A percentile compares a stretch with the other conserved stretches of the same genome.
These are phyloP conservation scores for Rhizoglyphus robini DNA, from an alignment of 1,140 invertebrate species.

Conservation along the genomic window DNA sequence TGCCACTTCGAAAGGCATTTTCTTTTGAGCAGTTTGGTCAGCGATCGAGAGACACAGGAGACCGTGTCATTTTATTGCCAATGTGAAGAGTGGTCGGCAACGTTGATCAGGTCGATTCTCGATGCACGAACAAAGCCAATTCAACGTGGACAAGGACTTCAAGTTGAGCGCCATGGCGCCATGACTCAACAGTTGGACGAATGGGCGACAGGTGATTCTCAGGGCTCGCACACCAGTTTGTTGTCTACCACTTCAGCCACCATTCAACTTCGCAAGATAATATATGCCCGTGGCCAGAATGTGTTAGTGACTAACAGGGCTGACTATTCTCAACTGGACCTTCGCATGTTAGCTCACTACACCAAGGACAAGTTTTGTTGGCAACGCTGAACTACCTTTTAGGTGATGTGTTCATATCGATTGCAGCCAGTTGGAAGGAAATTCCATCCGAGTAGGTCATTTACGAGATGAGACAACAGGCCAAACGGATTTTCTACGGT, in stretches of 20 bases:
- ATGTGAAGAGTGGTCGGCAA: conserved; percentile 62
- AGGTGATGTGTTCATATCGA: conserved; percentile 70
- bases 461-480: conserved; percentile 58
- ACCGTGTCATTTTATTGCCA: conserved; percentile 61
- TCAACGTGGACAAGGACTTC: conserved; percentile 80
- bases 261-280: conserved; percentile 7
- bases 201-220: no score
- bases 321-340: conserved; percentile 90
- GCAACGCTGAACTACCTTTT: conserved; percentile 45
- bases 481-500: conserved; percentile 87
- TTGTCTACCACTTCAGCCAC: not conserved
- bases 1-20: not conserved
- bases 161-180: conserved; percentile 16
- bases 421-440: conserved; percentile 68
- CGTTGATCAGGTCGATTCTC: conserved; percentile 78
- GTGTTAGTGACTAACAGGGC: conserved; percentile 71
- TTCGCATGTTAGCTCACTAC: conserved; percentile 80
- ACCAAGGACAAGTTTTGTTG: conserved; percentile 59
- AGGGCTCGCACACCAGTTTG: not conserved
- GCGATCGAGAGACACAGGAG: no score
- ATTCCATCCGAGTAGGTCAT: conserved; percentile 49
- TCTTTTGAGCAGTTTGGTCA: no score
- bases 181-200: not conserved
- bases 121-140: conserved; percentile 84
- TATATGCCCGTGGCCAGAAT: conserved; percentile 29